Base-by-base conservation (phyloP, 1,140 invertebrate genomes). In the Drosophila fuyamai region DNA sequence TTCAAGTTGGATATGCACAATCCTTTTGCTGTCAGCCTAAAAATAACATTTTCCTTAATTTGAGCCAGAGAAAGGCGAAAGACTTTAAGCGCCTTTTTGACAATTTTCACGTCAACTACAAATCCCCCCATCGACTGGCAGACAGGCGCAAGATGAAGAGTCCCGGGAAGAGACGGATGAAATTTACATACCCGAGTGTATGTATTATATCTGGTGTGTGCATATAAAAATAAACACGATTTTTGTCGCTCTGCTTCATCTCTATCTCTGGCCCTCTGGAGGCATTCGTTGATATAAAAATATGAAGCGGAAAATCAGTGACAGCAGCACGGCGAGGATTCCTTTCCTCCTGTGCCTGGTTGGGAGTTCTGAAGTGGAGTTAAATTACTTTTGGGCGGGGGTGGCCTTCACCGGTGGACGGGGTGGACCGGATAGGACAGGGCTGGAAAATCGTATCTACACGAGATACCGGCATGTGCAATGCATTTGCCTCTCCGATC, bases 241-340 rank as follows among this genome's bases (percentile, higher is more conserved):
- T 82, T 86, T 79, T 67, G 72, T 72, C 60, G 63, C 67, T 59
- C 76, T 50, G 55, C 59, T 73, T 75, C 72, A 81, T 57, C 72
- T 76, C 50, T 44, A 68, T 60, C 57, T 61, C 38, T 43, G 46
- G 29, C 48, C 71, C 76, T 70, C 76, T 72, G 63, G 67, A 79
- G 76, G 76, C 71, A 67, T 79, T 79, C 53, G 59, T 81, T 65
- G 58, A 73, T 81, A 77, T 81, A 72, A 67, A 86, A 86, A 86
- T 88, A 82, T 86, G 83, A 86, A 82, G 83, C 83, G 83, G 83
- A 86, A 86, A 86, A 86, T 86, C 83, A 88, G 83, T 86, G 83
- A 86, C 83, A 86, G 83, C 70, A 78, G 66, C 61, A 68, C 46
- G 44, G 56, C 43, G 53, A 79, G 83, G 60, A 88, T 58, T 72